phyloP scores from a whole-genome alignment of 2,888 invertebrate genomes.

The Melieria omissa region DNA sequence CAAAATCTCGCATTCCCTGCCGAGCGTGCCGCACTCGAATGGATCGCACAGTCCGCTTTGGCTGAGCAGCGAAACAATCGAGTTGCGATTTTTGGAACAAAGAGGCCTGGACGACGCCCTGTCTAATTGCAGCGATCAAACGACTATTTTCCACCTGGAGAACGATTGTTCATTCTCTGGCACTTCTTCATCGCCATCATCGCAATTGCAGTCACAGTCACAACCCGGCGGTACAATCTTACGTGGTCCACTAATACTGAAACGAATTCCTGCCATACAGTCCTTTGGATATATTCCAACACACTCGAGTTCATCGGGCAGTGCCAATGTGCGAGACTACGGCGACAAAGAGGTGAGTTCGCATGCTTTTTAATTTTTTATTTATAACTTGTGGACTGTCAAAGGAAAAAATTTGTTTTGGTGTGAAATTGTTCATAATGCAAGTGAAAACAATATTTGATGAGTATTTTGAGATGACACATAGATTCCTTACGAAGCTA shows the following conservation, averaged over 20 bases:
- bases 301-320: conserved; percentile 39
- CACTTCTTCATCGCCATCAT: conserved; percentile 47
- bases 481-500: too few relatives aligned
- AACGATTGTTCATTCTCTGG: conserved; percentile 48
- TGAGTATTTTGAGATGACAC: too few relatives aligned
- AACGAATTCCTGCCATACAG: conserved; percentile 56
- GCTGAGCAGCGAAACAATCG: conserved; percentile 48
- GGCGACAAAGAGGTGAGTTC: conserved; percentile 57
- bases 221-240: conserved; percentile 27
- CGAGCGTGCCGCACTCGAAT: conserved; percentile 36
- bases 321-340: conserved; percentile 52
- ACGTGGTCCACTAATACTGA: conserved; percentile 48
- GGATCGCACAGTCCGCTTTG: conserved; percentile 42
- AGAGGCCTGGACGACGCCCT: conserved; percentile 49
- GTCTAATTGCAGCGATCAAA: conserved; percentile 53
- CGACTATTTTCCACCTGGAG: conserved; percentile 50
- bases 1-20: conserved; percentile 36
- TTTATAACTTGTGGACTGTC: neutral
- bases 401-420: too few relatives aligned
- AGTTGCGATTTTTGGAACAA: conserved; percentile 42
- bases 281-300: conserved; percentile 54
- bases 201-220: conserved; percentile 39
- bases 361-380: conserved; percentile 10
- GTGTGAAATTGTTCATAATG: too few relatives aligned
- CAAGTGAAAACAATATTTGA: too few relatives aligned